These are phyloP conservation scores for Hermaeophaga mercurialis DNA, from an alignment of 2,888 invertebrate species.

Conservation along the genomic window DNA sequence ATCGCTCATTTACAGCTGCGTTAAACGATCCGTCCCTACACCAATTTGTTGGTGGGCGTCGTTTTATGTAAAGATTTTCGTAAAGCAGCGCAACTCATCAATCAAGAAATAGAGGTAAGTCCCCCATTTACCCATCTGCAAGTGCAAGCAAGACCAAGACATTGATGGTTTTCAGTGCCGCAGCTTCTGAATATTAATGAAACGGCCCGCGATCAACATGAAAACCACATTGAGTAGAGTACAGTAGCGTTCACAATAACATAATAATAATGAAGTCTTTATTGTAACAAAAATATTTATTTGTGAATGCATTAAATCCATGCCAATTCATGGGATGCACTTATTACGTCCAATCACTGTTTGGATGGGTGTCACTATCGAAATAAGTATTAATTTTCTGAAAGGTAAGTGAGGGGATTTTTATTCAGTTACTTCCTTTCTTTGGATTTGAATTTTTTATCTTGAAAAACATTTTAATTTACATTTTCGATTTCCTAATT, in stretches of 20 bases:
- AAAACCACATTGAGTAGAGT: slow-evolving; percentile 3
- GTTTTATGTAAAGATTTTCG: slow-evolving; percentile 18
- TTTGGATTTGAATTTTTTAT: no score
- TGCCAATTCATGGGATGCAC: no score
- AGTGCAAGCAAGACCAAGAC: slow-evolving; percentile 20
- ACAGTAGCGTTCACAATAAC: neutral
- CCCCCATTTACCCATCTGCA: slow-evolving; percentile 1
- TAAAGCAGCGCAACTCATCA: slow-evolving; percentile 18
- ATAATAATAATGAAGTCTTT: no score
- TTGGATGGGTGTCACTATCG: no score
- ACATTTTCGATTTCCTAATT: no score
- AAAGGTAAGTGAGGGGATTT: no score
- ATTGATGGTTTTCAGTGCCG: slow-evolving; percentile 18
- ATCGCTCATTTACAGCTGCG: slow-evolving; percentile 5
- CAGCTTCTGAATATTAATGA: slow-evolving; percentile 20
- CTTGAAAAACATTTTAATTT: no score
- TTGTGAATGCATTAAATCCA: no score
- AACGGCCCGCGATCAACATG: slow-evolving; percentile 14
- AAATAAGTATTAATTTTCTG: no score
- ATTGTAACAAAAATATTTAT: no score
- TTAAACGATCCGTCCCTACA: neutral
- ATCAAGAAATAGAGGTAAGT: slow-evolving; percentile 18
- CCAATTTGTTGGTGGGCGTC: slow-evolving; percentile 10
- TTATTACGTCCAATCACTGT: no score
- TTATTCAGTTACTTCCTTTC: no score